A percentile compares a stretch with the other conserved stretches of the same genome.
These are phyloP conservation scores for Hephaestus fuliginosus DNA, from an alignment of 2,797 vertebrate species.

Conservation along the genomic window DNA sequence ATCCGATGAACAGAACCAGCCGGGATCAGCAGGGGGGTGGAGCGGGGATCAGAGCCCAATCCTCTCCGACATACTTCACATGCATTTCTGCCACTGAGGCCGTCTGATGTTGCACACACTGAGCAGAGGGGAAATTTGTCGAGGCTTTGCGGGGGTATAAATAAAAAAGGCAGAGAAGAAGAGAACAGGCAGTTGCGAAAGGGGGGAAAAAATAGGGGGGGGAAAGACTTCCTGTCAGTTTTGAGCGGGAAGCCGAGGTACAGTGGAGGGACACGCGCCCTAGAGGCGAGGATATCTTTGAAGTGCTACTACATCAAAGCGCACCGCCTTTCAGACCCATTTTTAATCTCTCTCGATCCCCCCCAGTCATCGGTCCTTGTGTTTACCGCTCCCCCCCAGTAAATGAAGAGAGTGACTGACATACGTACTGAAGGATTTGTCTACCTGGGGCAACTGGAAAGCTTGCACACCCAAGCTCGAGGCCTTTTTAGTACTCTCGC, in stretches of 20 bases:
- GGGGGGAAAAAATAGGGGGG: too few relatives aligned
- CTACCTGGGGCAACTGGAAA: not conserved
- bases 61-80: conserved; percentile 58
- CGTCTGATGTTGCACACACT: conserved; percentile 11
- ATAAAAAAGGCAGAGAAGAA: not conserved
- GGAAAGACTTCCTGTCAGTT: conserved; percentile 44
- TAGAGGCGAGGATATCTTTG: conserved; percentile 62
- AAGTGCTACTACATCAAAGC: conserved; percentile 75
- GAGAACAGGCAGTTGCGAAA: not conserved
- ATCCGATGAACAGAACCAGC: conserved; percentile 58
- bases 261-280: conserved; percentile 56
- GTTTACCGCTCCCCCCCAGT: conserved; percentile 35
- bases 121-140: conserved; percentile 22
- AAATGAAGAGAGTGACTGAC: conserved; percentile 46
- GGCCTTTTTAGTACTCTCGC: not conserved
- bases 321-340: conserved; percentile 26
- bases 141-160: conserved; percentile 18
- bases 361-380: conserved; percentile 41
- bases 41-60: conserved; percentile 56
- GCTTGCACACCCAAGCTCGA: conserved; percentile 5
- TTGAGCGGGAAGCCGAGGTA: conserved; percentile 33
- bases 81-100: conserved; percentile 37
- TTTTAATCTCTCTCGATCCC: conserved; percentile 53
- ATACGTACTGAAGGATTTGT: conserved; percentile 8
- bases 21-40: conserved; percentile 37